Evolutionary conservation across 2,888 invertebrate genomes (phyloP).

Genomic region (Eristalis pertinax): DNA sequence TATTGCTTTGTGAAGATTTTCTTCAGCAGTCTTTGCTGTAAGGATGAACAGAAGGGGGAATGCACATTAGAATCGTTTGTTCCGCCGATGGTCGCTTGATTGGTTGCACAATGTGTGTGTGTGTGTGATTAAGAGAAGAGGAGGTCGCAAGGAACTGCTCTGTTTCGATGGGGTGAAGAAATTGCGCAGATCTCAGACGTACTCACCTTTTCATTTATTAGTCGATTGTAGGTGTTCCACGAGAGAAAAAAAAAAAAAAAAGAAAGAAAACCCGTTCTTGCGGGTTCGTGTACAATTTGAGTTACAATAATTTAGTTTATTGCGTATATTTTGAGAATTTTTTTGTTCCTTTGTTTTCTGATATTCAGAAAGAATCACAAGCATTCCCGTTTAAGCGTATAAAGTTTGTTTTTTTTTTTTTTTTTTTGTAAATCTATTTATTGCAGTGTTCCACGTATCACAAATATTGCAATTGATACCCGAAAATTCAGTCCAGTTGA

Average conservation of each 20-base stretch:
- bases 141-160: not conserved
- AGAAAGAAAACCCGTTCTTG: not conserved
- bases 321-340: not conserved
- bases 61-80: no score
- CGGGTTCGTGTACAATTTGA: not conserved
- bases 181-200: no score
- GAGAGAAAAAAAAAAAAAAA: not conserved
- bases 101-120: no score
- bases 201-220: slow-evolving; percentile 30
- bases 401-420: no score
- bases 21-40: slow-evolving; percentile 64
- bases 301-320: slow-evolving; percentile 6
- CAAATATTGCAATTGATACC: not conserved
- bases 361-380: not conserved
- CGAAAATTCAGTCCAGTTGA: not conserved
- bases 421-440: not conserved
- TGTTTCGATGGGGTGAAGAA: no score
- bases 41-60: not conserved
- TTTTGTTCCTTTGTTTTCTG: not conserved
- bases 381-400: not conserved
- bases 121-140: no score
- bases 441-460: not conserved
- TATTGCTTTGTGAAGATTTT: slow-evolving; percentile 57
- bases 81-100: no score
- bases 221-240: not conserved